Base-by-base conservation (phyloP, 2,113 vertebrate genomes). In the Cranoglanis bouderius region DNA sequence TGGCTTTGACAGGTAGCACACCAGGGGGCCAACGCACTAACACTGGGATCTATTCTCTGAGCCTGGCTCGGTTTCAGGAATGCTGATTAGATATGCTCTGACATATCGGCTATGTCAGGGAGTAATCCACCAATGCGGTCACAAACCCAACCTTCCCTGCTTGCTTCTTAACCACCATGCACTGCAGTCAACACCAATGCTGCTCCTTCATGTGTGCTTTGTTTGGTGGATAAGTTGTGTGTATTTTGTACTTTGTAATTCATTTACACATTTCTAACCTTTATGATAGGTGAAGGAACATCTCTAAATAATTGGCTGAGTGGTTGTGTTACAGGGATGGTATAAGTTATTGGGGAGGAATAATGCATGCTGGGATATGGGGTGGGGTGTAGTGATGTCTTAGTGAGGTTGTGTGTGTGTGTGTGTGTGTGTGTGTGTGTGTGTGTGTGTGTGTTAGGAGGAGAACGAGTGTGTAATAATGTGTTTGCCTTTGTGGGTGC, bases 401-500 rank as follows among this genome's bases (percentile, higher is more conserved):
- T 57, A 51, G 86, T 88, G 70, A 90, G 92, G 93, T 94, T 92
- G 61, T 46, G 72, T 46, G 72, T 75, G 72, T 75, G 72, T 75
- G 72, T 46, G 74, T 75, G 38, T 75, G 72, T 75, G 72, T 46
- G 40, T 49, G 88, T 85, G 67, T 89, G 83, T 80, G 72, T 85
- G 86, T 88, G 87, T 91, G 91, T 87, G 90, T 90, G 87, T 86
- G 84, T 87, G 82, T 83, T 84, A 67, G 72, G 75, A 90, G 74
- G 91, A 92, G 87, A 74, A 61, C 85, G 89, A 91, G 93, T 92
- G 92, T 89, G 94, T 93, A 94, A 95, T 94, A 95, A 95, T 94
- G 93, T 95, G 93, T 95, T 94, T 86, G 87, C 85, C 93, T 94
- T 93, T 94, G 94, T 93, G 91, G 93, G 93, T 94, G 93, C 92